Conservation (phyloP, 2,113 vertebrate genomes). For the Nanorana parkeri region DNA sequence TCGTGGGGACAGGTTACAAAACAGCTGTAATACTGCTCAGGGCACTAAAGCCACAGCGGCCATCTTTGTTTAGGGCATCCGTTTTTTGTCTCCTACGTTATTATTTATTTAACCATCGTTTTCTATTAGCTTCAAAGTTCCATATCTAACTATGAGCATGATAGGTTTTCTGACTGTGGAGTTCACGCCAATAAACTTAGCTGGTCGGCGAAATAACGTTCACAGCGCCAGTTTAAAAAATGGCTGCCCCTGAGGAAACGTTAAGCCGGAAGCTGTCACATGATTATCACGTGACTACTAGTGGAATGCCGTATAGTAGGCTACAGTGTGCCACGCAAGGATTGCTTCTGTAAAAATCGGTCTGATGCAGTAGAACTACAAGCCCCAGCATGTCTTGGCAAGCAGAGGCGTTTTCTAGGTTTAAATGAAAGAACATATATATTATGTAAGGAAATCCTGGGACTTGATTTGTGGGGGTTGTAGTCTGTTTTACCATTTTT, state of each 20-base stretch:
- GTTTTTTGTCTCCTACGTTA: too few species aligned
- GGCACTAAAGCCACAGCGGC: not conserved
- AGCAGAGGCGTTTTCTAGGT: too few species aligned
- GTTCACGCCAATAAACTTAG: too few species aligned
- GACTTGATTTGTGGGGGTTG: too few species aligned
- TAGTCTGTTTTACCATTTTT: too few species aligned
- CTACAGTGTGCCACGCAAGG: not conserved
- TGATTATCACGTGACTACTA: not conserved
- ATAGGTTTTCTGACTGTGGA: not conserved
- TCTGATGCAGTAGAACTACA: not conserved
- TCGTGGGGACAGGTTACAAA: slow-evolving; percentile 10
- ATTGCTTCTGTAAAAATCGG: too few species aligned
- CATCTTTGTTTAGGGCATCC: slow-evolving; percentile 25
- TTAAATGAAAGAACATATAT: too few species aligned
- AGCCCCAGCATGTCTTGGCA: too few species aligned
- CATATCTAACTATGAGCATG: not conserved
- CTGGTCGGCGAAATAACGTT: not conserved
- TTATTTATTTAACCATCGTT: too few species aligned
- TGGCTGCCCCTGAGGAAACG: not conserved
- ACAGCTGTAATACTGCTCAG: slow-evolving; percentile 1
- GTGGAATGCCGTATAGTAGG: not conserved
- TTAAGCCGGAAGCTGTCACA: not conserved
- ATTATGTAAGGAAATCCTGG: too few species aligned
- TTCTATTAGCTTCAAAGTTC: too few species aligned
- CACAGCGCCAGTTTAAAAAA: not conserved